Base-by-base conservation (phyloP, 2,888 invertebrate genomes). In the Ectemnius continuus region DNA sequence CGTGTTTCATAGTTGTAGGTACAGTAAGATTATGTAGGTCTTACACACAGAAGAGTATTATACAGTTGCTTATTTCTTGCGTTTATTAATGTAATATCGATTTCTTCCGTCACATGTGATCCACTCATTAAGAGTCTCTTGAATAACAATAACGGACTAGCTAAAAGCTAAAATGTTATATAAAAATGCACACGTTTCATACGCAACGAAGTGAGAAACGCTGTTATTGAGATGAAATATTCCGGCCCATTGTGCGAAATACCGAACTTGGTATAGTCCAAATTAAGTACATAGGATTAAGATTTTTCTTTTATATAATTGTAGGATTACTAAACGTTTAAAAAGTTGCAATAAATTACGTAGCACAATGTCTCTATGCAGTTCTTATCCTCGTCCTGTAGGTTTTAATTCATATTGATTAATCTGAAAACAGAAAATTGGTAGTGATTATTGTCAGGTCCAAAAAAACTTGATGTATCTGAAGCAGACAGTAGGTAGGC, bases 311-410 rank as follows among this genome's bases (percentile, higher is more conserved):
- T 74, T 67, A 26, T 79, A 70, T 58, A 69, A 59, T 11, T 60
- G 61, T 72, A 72, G 61, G 26, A 63, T 68, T 60, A 65, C 47
- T 47, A 62, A 58, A 70, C 70, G 67, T 65, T 65, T 48, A 61
- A 64, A 73, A 79, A 75, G 46, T 69, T 65, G 65, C 63, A 80
- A 79, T 80, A 79, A 76, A 80, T 68, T 65, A 16, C 60, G 72
- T 67, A 67, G 62, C 58, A 16, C 16, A 59, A 45, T 47, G 36
- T 36, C 8, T 11, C 36, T 36, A 18, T 46, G 16, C 67, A 57
- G 36, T 74, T 73, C 66, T 4, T 61, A 67, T 74, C 62, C 56
- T 74, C 57, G 52, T 74, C 72, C 61, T 13, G 26, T 74, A 64
- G 62, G 13, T 46, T 47, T 67, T 65, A 48, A 57, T 45, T 16